A percentile compares a stretch with the other conserved stretches of the same genome.
Conservation (phyloP, 2,797 vertebrate genomes). For the Echeneis naucrates region DNA sequence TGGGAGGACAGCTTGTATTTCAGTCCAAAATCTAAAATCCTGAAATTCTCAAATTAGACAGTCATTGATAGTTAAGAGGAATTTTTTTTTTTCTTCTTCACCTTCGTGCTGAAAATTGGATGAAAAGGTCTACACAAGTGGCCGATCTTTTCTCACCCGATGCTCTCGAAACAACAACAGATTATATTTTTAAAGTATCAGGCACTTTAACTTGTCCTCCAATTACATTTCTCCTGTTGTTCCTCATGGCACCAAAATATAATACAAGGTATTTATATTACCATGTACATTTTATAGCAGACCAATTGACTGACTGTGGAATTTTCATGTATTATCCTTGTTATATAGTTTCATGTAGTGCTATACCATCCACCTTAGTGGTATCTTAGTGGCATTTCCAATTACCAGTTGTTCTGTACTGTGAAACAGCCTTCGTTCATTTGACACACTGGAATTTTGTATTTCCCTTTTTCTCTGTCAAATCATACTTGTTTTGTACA, state of each 20-base stretch:
- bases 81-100: not conserved
- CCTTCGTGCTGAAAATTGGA: too few species aligned
- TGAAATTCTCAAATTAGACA: not conserved
- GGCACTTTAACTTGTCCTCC: too few species aligned
- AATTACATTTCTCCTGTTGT: not conserved
- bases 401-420: too few species aligned
- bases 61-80: too few species aligned
- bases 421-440: conserved; percentile 27
- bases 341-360: too few species aligned
- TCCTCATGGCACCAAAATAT: not conserved
- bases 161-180: too few species aligned
- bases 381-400: not conserved
- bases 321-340: not conserved
- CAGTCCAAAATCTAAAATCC: not conserved
- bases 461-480: conserved; percentile 12
- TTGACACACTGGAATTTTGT: conserved; percentile 27
- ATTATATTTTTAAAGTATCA: too few species aligned
- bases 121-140: too few species aligned
- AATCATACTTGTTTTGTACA: conserved; percentile 40
- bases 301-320: too few species aligned
- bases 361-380: not conserved
- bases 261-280: not conserved
- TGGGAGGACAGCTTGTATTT: not conserved
- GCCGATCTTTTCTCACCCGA: too few species aligned
- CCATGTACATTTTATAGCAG: not conserved